Evolutionary conservation across 2,797 vertebrate species (phyloP), one percentile per base, ranked within the genome.

Genomic region (Pteropus rufus): DNA sequence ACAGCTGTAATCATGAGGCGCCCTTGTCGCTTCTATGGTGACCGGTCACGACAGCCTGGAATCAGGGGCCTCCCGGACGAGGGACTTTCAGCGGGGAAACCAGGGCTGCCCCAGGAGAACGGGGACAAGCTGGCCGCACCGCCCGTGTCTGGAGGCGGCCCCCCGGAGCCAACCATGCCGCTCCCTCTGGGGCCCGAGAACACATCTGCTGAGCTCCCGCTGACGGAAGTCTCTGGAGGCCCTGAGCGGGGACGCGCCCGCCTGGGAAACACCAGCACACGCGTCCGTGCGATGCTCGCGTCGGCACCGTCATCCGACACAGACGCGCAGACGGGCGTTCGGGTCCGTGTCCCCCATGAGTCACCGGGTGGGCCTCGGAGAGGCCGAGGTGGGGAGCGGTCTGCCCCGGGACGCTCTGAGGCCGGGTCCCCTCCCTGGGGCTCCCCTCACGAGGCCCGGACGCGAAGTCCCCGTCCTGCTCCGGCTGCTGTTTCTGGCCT

Each of bases 21-120:
- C 5, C 31, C 58, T 44, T 2, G 31, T 65, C 58, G 15, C 19
- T 6, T 23, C 15, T 24, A 3, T 5, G 36, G n/a, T 2, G 21
- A 31, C 10, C 0, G 2, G 11, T 9, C 7, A 34, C 11, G 23
- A 6, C 46, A 2, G 34, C 54, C 69, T 11, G 44, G 52, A 23
- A 62, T 41, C 11, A 14, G 1, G 70, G 36, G 23, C 0, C 29
- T 31, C 26, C 34, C 2, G 0, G 64, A 23, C 1, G 0, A 39
- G 76, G 3, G 41, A 10, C 9, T 10, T 31, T 10, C 3, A 1
- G 7, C 24, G 41, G 11, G 5, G 44, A 56, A 58, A 23, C 12
- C 46, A 76, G 10, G 16, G n/a, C 41, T 31, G 3, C 7, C 16
- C 21, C 54, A 1, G 54, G 39, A 76, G 73, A 56, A 7, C 2